Base-by-base conservation (phyloP, 1,140 invertebrate species). In the Sarcophaga bullata region DNA sequence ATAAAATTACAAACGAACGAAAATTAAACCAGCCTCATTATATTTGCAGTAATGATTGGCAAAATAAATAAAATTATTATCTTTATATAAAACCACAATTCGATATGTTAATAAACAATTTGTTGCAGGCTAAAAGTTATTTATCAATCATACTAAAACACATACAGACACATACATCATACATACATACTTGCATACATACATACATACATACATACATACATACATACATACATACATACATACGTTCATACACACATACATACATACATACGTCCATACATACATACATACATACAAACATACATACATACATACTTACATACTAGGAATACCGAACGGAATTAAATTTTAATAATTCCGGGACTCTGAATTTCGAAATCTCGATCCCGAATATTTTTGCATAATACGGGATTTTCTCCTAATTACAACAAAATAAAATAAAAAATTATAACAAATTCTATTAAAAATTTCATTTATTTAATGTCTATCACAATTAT, bases 71-170 rank as follows among this genome's bases (percentile, higher is more conserved):
- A 76, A 48, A 76, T 76, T 76, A 76, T 76, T 47, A 76, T 76
- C 73, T 49, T 76, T 68, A 47, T 49, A 48, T 49, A 76, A 68
- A 76, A 76, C 73, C 73, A 76, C 73, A 76, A 76, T 76, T 76
- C 49, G 73, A 76, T 76, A 76, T 76, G 73, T 76, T 76, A 76
- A 76, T 49, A 76, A 76, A 76, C 48, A 76, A 76, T 76, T 76
- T 76, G 73, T 9, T 68, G 17, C 62, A 68, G n/a, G 17, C 62
- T 58, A 58, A 58, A 58, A 58, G 25, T 58, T 58, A 58, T 58
- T 58, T 58, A 58, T 58, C 54, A 68, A 17, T 19, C 62, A 68
- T 25, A 68, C 62, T 19, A 17, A 68, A 19, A 19, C n/a, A 19
- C n/a, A 17, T 15, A 19, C 62, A 15, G 1, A 15, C 15, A 68